Percentiles rank a stretch among this genome's conserved stretches.
Conservation (phyloP, 2,113 vertebrate species). For the Egretta garzetta region DNA sequence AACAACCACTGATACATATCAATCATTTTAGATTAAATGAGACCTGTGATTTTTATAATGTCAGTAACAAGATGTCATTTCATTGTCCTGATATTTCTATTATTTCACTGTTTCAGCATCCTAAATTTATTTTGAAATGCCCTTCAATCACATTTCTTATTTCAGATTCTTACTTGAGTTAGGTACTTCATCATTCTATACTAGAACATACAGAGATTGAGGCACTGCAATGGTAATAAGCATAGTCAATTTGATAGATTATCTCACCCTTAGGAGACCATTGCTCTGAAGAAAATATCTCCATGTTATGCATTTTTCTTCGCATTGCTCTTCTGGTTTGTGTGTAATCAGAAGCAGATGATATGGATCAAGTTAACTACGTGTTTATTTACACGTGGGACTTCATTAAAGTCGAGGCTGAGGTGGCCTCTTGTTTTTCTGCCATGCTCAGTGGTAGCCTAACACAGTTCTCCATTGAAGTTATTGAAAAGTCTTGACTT, state of each 20-base stretch:
- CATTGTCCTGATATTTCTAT: neutral
- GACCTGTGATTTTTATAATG: neutral
- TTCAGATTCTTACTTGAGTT: neutral
- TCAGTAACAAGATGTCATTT: neutral
- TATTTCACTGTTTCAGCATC: neutral
- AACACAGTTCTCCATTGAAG: neutral
- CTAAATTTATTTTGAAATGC: neutral
- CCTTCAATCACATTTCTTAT: neutral
- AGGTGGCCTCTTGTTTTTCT: neutral
- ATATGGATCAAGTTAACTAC: neutral
- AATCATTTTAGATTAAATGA: neutral
- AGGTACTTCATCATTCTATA: neutral
- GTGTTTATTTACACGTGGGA: neutral
- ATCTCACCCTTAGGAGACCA: neutral
- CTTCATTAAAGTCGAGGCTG: neutral
- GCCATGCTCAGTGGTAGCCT: neutral
- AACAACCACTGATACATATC: neutral
- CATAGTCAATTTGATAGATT: neutral
- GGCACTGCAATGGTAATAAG: neutral
- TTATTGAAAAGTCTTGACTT: neutral
- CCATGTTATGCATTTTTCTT: neutral
- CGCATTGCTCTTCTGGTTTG: neutral
- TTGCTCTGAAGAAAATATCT: neutral
- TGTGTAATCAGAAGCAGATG: neutral
- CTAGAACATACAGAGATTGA: neutral